Base-by-base conservation (phyloP, 2,888 invertebrate species). In the Pocota personata region DNA sequence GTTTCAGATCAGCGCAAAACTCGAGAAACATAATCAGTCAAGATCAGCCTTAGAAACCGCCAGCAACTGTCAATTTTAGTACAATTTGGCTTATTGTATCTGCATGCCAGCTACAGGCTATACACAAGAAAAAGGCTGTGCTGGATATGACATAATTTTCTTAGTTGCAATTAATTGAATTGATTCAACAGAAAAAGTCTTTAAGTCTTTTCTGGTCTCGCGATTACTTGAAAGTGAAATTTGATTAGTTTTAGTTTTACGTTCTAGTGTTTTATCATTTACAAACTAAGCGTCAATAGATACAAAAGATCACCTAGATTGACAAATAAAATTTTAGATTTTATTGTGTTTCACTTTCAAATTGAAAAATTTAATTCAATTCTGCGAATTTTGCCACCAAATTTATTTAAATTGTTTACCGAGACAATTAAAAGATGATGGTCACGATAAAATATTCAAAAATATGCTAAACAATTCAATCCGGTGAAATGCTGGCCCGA, bases 401-500 rank as follows among this genome's bases (percentile, higher is more conserved):
- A 55, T 69, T 52, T n/a, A 30, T 43, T 37, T 19, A 10, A 35
- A 52, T 27, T 52, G 16, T 52, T 62, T 32, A 32, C 30, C 1
- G 27, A 16, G n/a, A 12, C 62, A 62, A 43, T 64, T 60, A 48
- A 71, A 5, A 16, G 37, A 50, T 50, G 37, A 60, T 30, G 16
- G 19, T 62, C 32, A 16, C 27, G 16, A 60, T 73, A 24, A 60
- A 32, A 62, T 62, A 52, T 48, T 60, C 58, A 50, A 60, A 57
- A 27, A 60, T 72, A 58, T 71, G 69, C 37, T 27, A n/a, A 71
- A 46, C 19, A 43, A 58, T 46, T 43, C 43, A 46, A 27, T 58
- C 52, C 55, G 40, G 37, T 57, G 16, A 21, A 27, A 48, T 12
- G 14, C 14, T 37, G 24, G 24, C 1, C 57, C 21, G 19, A 19